Base-by-base conservation (phyloP, 2,113 vertebrate genomes). In the Chauna torquata region DNA sequence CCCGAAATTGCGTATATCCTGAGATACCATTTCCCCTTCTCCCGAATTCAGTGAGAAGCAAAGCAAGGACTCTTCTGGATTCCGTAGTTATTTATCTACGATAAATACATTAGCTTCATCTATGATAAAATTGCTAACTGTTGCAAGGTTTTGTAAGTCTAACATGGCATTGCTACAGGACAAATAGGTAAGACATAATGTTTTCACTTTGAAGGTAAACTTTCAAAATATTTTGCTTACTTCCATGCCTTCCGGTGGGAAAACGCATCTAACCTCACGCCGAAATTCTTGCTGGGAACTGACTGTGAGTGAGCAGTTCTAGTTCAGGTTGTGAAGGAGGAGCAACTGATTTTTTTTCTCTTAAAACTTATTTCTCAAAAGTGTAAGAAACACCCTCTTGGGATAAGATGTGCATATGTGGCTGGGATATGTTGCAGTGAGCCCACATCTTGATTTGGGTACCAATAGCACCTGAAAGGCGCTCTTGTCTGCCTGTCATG, bases 151-250 rank as follows among this genome's bases (percentile, higher is more conserved):
- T n/a, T 65, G 3, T 1, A 79, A 61, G 16, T 22, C 27, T 62
- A 10, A 49, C 0, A 6, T 19, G 45, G 9, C 34, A 15, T 4
- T 74, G 54, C 40, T 69, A 15, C 30, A 69, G 49, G 65, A 85
- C 8, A 16, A 34, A 50, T 2, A 2, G 58, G 8, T 69, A 38
- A 55, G 42, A 27, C 2, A 1, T 14, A 15, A 38, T 0, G 14
- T 32, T 47, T 86, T 54, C 50, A 16, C 24, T 16, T 52, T 23
- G 19, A 49, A 50, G n/a, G 42, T 44, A 16, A 66, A 8, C 19
- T 66, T 61, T 9, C 3, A 42, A 58, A 45, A 24, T 28, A 11
- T 32, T 86, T 12, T 1, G 0, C 1, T 36, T 17, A 24, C 1
- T 64, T 61, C 18, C 5, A 0, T n/a, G 17, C 30, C 20, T 50